A percentile compares a stretch with the other conserved stretches of the same genome.
Conservation (phyloP, 2,113 vertebrate species). For the Cinclus mexicanus region DNA sequence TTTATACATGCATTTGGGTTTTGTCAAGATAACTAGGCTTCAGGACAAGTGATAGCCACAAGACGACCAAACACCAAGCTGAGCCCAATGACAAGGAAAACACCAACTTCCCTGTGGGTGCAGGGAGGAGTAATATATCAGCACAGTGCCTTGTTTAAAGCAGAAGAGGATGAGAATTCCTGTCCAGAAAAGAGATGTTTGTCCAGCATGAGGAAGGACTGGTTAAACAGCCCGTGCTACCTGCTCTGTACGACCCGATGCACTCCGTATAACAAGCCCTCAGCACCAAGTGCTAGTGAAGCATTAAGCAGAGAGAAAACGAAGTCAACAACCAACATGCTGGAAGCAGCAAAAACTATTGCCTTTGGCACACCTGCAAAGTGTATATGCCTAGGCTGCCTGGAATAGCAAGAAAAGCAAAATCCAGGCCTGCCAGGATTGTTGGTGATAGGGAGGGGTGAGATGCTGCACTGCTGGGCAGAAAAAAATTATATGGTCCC, state of each 20-base stretch:
- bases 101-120: not conserved
- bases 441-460: not conserved
- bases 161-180: slow-evolving; percentile 1
- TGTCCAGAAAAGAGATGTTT: not conserved
- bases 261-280: not conserved
- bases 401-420: not conserved
- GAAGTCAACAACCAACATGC: not conserved
- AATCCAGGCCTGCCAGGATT: not conserved
- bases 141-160: not conserved
- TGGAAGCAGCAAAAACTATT: slow-evolving; percentile 3
- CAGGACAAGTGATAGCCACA: not conserved
- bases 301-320: not conserved
- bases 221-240: not conserved
- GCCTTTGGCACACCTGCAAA: not conserved
- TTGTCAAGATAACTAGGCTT: not conserved
- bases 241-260: not conserved
- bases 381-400: not conserved
- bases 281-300: not conserved
- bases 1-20: not conserved
- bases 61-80: not conserved
- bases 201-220: not conserved
- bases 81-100: not conserved
- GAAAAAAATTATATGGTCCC: not conserved
- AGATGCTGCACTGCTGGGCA: not conserved
- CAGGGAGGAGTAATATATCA: not conserved